Evolutionary conservation across 2,888 invertebrate species (phyloP).

Genomic region (Idaea dimidiata): DNA sequence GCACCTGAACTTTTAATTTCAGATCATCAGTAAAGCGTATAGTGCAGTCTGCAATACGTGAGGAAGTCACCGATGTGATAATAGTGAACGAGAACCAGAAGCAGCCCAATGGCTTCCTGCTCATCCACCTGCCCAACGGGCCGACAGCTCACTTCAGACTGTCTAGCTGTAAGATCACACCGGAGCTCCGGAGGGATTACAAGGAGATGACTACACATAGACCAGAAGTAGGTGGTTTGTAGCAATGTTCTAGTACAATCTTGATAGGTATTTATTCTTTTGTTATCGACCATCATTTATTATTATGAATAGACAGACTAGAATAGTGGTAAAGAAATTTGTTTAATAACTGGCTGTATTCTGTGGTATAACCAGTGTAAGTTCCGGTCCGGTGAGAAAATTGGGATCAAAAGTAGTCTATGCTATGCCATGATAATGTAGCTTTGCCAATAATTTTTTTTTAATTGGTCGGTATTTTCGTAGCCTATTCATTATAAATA

Average conservation of each 20-base stretch:
- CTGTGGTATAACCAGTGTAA: too few relatives aligned
- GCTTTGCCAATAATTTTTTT: too few relatives aligned
- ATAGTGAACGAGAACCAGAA: conserved; percentile 97
- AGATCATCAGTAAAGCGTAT: conserved; percentile 96
- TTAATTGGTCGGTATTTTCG: too few relatives aligned
- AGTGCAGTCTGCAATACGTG: conserved; percentile 90
- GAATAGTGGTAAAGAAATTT: too few relatives aligned
- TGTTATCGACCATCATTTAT: too few relatives aligned
- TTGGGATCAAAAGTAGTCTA: too few relatives aligned
- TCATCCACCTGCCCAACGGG: conserved; percentile 97
- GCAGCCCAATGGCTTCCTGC: conserved; percentile 94
- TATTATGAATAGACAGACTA: too few relatives aligned
- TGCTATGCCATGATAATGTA: too few relatives aligned
- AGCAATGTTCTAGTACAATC: too few relatives aligned
- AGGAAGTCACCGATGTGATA: conserved; percentile 92
- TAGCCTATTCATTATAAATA: too few relatives aligned
- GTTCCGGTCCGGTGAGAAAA: too few relatives aligned
- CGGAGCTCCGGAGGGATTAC: conserved; percentile 89
- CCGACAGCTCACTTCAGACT: conserved; percentile 98
- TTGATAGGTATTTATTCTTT: conserved; percentile 5
- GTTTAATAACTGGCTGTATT: too few relatives aligned
- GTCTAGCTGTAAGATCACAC: conserved; percentile 94
- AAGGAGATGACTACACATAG: conserved; percentile 92
- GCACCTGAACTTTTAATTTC: conserved; percentile 38
- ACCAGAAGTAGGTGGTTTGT: conserved; percentile 87